Evolutionary conservation across 1,140 invertebrate genomes (phyloP).

Genomic region (Onthophagus taurus): DNA sequence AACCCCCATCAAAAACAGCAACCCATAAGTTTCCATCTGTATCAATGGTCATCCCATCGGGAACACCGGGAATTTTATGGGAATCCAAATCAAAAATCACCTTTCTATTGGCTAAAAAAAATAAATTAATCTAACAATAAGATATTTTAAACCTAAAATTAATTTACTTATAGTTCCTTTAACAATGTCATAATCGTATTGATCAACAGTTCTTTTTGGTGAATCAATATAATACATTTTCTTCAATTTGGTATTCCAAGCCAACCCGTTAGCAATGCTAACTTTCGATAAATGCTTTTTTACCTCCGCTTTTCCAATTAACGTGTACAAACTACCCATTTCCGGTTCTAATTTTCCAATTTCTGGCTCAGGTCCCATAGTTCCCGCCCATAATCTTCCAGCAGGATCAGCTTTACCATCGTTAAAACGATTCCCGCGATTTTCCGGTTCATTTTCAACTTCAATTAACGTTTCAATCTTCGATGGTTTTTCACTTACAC

Average conservation of each 20-base stretch:
- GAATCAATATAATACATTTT: constrained; percentile 71
- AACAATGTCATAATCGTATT: constrained; percentile 64
- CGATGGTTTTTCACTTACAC: constrained; percentile 27
- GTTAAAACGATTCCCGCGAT: constrained; percentile 51
- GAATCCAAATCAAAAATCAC: constrained; percentile 23
- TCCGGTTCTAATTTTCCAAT: constrained; percentile 14
- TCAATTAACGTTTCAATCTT: constrained; percentile 22
- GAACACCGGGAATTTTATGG: constrained; percentile 35
- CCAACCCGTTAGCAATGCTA: constrained; percentile 71
- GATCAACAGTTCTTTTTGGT: constrained; percentile 49
- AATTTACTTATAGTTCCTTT: constrained; percentile 57
- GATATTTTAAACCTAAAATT: not conserved
- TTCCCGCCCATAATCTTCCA: constrained; percentile 57
- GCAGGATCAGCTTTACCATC: constrained; percentile 76
- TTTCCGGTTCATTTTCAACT: constrained; percentile 42
- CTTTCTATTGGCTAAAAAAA: constrained; percentile 22
- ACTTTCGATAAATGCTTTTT: constrained; percentile 39
- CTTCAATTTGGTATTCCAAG: constrained; percentile 58
- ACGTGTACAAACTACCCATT: constrained; percentile 22
- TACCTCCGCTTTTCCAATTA: constrained; percentile 13
- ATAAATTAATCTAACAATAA: not conserved
- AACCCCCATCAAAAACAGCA: constrained; percentile 41
- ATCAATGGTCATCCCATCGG: constrained; percentile 63
- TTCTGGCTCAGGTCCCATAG: constrained; percentile 17
- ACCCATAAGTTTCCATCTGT: constrained; percentile 53